These are phyloP conservation scores for Tigriopus japonicus DNA, from an alignment of 1,140 invertebrate genomes.

Conservation along the genomic window DNA sequence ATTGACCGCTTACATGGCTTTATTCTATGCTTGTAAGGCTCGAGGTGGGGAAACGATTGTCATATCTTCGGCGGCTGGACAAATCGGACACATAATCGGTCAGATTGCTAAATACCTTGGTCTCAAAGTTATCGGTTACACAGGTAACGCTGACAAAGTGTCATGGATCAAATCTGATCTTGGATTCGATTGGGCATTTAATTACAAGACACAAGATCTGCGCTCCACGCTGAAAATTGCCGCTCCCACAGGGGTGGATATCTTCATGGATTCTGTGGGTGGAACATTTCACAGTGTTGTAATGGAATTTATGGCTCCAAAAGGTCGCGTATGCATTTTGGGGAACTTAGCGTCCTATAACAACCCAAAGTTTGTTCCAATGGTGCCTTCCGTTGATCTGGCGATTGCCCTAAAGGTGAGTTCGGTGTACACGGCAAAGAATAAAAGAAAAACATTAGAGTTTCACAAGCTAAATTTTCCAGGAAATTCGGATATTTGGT, in stretches of 20 bases:
- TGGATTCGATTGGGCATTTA: constrained; percentile 44
- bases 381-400: neutral
- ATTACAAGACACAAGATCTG: constrained; percentile 44
- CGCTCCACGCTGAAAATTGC: constrained; percentile 33
- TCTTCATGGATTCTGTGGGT: constrained; percentile 13
- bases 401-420: constrained; percentile 2
- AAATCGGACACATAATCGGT: constrained; percentile 46
- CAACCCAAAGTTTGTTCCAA: neutral
- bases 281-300: constrained; percentile 3
- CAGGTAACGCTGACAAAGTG: constrained; percentile 6
- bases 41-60: constrained; percentile 45
- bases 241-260: constrained; percentile 36
- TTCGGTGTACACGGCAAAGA: neutral
- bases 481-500: constrained; percentile 6
- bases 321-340: neutral
- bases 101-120: constrained; percentile 49
- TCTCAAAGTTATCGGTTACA: constrained; percentile 2
- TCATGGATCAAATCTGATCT: constrained; percentile 41
- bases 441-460: neutral
- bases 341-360: neutral
- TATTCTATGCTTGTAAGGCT: constrained; percentile 44
- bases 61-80: constrained; percentile 33
- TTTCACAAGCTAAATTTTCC: neutral
- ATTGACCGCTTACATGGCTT: constrained; percentile 50
- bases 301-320: neutral